phyloP scores from a whole-genome alignment of 23 tunicate genomes.

The Styela clava region DNA sequence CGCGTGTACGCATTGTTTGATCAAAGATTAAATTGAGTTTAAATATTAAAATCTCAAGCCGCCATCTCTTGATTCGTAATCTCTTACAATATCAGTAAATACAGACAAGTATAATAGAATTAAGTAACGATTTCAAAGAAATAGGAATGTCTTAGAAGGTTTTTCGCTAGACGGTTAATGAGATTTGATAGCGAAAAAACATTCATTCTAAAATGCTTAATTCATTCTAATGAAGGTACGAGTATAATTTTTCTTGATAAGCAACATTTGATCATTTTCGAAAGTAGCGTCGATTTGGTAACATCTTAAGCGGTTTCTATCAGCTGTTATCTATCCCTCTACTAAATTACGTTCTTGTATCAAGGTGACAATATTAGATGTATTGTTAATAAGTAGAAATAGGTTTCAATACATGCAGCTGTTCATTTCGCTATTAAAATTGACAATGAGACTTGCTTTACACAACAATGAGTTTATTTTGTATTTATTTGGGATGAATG shows the following conservation, averaged over 20 bases:
- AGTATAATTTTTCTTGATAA: neutral
- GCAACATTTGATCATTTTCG: neutral
- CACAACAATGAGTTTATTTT: too few relatives aligned
- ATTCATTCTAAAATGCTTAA: neutral
- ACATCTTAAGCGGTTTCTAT: neutral
- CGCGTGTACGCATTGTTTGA: too few relatives aligned
- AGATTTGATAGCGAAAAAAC: neutral
- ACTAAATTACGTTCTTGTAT: too few relatives aligned
- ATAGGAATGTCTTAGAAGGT: neutral
- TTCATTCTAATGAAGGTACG: neutral
- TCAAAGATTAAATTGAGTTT: too few relatives aligned
- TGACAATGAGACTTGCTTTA: too few relatives aligned
- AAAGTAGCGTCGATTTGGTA: neutral
- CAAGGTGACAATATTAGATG: too few relatives aligned
- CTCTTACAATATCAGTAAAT: neutral
- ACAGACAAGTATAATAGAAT: neutral
- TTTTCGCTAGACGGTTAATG: neutral
- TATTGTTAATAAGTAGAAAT: neutral
- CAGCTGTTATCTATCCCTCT: too few relatives aligned
- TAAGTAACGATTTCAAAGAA: too few relatives aligned
- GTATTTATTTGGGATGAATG: neutral
- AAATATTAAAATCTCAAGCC: too few relatives aligned
- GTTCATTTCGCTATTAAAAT: neutral
- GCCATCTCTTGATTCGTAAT: too few relatives aligned
- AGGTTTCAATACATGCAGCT: neutral